A percentile compares a stretch with the other conserved stretches of the same genome.
Evolutionary conservation across 1,140 invertebrate species (phyloP).

Genomic region (Mizuhopecten yessoensis): DNA sequence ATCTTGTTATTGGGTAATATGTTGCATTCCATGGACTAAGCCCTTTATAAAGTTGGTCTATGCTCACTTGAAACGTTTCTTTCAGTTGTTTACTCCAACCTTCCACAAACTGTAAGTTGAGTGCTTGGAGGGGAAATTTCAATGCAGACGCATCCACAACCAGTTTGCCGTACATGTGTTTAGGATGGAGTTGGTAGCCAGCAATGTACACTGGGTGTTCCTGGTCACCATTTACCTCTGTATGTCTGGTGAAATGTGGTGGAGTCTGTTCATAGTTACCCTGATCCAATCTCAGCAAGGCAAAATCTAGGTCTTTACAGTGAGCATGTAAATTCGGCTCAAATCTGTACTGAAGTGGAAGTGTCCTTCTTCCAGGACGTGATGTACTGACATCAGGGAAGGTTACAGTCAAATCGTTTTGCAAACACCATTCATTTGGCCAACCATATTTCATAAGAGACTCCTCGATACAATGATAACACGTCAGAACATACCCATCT

Average conservation of each 20-base stretch:
- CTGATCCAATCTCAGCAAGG: neutral
- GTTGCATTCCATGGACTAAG: neutral
- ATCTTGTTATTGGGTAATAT: neutral
- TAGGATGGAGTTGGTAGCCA: neutral
- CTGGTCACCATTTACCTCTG: neutral
- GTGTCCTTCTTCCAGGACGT: neutral
- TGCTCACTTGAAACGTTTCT: neutral
- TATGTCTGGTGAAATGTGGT: neutral
- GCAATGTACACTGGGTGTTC: neutral
- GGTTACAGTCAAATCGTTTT: neutral
- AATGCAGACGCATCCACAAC: neutral
- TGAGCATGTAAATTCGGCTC: neutral
- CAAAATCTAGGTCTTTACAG: neutral
- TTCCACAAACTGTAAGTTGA: neutral
- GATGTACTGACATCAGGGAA: neutral
- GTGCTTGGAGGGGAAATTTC: neutral
- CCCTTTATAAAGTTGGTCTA: neutral
- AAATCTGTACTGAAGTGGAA: neutral
- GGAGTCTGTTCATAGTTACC: neutral
- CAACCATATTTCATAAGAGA: neutral
- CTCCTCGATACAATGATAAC: neutral
- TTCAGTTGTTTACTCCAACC: neutral
- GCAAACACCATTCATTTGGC: neutral
- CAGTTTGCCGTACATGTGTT: neutral
- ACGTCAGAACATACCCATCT: neutral